Percentiles rank a stretch among this genome's conserved stretches.
These are phyloP conservation scores for Pagrus major DNA, from an alignment of 2,113 vertebrate genomes.

Conservation along the genomic window DNA sequence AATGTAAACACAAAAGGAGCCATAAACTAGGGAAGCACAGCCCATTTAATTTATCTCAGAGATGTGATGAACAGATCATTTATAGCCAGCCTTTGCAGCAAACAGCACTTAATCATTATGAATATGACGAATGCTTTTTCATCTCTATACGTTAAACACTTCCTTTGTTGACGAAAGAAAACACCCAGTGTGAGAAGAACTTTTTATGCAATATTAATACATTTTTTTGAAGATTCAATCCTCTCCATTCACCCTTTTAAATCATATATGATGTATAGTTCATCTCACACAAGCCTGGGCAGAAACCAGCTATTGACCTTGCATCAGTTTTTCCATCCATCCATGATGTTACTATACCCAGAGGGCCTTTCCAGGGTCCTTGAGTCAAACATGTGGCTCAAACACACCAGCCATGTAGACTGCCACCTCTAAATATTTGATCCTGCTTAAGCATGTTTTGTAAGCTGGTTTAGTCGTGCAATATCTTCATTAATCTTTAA, in stretches of 20 bases:
- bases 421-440: constrained; percentile 76
- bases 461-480: constrained; percentile 65
- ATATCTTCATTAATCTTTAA: constrained; percentile 79
- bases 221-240: background rate
- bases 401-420: constrained; percentile 57
- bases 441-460: constrained; percentile 71
- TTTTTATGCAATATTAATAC: constrained; percentile 1
- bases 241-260: background rate
- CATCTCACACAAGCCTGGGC: background rate
- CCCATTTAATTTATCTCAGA: constrained; percentile 21
- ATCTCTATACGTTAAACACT: background rate
- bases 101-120: constrained; percentile 24
- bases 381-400: constrained; percentile 53
- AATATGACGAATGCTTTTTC: constrained; percentile 23
- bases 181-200: background rate
- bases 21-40: background rate
- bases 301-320: constrained; percentile 8
- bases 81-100: constrained; percentile 8
- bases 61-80: background rate
- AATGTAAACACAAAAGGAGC: constrained; percentile 30
- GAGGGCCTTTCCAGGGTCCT: constrained; percentile 38
- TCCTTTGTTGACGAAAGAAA: background rate
- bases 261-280: background rate
- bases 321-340: constrained; percentile 30
- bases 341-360: constrained; percentile 20